Evolutionary conservation across 2,797 vertebrate species (phyloP), one percentile per base, ranked within the genome.

Genomic region (Oophaga sylvatica): DNA sequence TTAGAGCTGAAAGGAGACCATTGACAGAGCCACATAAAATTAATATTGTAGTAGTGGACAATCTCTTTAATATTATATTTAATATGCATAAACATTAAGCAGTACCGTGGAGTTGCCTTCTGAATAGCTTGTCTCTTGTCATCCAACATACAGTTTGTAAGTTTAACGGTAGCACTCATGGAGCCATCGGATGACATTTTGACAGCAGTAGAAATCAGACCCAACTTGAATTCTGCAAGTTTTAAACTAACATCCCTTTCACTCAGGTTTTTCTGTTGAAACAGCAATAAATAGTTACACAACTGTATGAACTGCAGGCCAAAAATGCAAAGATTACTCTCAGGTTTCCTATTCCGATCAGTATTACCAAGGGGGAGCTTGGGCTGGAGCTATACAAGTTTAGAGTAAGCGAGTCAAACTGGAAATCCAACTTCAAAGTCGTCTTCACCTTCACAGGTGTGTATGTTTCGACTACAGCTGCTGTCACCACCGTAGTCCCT

Each of bases 201-300:
- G 81, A 97, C 57, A 68, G 95, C 94, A 87, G 96, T 96, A 91
- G 96, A 97, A 93, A 99, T 98, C 86, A 97, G 96, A 87, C 95
- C 96, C 91, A 99, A 92, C 82, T 95, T 97, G 91, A 99, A 98
- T 90, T 99, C 97, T 22, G 97, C 98, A 93, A 99, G 94, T 92
- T 96, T 96, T 89, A 97, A 91, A 90, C 93, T 91, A 71, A 3
- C 20, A 29, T 89, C 84, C 22, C 88, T 89, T 87, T 86, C 80
- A 57, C 10, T 48, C 2, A 29, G 89, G 91, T 90, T 78, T 93
- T 92, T 53, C 97, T 99, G 83, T 57, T 87, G 67, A 48, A 79
- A 88, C 86, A 31, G 45, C 88, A 90, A 65, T 78, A 90, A 67
- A 13, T n/a, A 35, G 48, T 85, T 78, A 78, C 10, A 84, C 60